Evolutionary conservation across 2,888 invertebrate species (phyloP).

Genomic region (Neria commutata): DNA sequence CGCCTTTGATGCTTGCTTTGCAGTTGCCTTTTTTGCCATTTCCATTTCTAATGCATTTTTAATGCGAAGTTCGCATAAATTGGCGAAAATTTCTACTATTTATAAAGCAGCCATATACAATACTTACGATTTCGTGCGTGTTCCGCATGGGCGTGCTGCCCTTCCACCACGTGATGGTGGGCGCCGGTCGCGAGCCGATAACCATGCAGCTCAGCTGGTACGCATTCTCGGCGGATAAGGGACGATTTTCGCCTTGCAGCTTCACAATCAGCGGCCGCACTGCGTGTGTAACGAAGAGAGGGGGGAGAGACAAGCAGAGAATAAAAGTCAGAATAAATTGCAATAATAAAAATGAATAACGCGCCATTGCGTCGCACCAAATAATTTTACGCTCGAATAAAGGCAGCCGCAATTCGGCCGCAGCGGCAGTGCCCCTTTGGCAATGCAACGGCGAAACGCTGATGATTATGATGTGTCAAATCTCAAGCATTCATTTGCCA

Average conservation of each 20-base stretch:
- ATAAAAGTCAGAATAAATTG: constrained; percentile 20
- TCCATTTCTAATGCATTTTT: neutral
- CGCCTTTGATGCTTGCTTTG: too few species aligned
- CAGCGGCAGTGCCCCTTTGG: neutral
- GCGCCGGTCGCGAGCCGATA: constrained; percentile 76
- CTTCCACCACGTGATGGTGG: constrained; percentile 81
- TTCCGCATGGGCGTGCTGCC: constrained; percentile 72
- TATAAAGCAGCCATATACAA: too few species aligned
- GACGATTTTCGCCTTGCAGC: constrained; percentile 72
- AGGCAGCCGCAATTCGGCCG: neutral
- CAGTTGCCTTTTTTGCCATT: too few species aligned
- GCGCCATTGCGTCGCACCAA: constrained; percentile 22
- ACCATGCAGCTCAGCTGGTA: constrained; percentile 77
- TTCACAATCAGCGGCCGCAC: constrained; percentile 76
- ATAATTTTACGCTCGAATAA: constrained; percentile 25
- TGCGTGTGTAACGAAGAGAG: constrained; percentile 59
- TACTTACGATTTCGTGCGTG: constrained; percentile 71
- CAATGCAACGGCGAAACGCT: too few species aligned
- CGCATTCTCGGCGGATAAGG: constrained; percentile 73
- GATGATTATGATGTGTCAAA: constrained; percentile 20
- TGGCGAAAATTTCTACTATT: too few species aligned
- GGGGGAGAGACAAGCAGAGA: constrained; percentile 9
- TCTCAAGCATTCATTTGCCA: constrained; percentile 13
- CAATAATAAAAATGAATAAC: constrained; percentile 27
- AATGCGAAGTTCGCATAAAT: too few species aligned